phyloP scores from a whole-genome alignment of 2,888 invertebrate species.

The Chloroclystis v-ata region DNA sequence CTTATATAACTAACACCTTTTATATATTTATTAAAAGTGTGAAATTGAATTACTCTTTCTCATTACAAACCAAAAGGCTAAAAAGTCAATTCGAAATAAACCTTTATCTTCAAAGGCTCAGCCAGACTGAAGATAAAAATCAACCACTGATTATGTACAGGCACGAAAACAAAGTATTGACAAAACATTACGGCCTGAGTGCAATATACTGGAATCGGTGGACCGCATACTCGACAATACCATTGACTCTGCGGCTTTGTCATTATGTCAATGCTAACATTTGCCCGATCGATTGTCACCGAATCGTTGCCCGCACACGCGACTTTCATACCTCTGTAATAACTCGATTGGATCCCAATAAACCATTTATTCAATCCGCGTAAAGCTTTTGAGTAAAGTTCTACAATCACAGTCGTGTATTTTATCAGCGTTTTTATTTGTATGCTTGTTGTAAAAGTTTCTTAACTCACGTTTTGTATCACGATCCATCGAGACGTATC shows the following conservation, averaged over 20 bases:
- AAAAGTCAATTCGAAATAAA: too few relatives aligned
- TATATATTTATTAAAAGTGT: too few relatives aligned
- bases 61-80: too few relatives aligned
- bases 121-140: too few relatives aligned
- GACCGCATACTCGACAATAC: slow-evolving; percentile 51
- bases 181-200: slow-evolving; percentile 31
- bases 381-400: not conserved
- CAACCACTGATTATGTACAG: slow-evolving; percentile 14
- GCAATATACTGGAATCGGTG: slow-evolving; percentile 45
- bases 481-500: slow-evolving; percentile 39
- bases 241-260: slow-evolving; percentile 67
- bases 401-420: slow-evolving; percentile 8
- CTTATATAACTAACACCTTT: too few relatives aligned
- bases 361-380: slow-evolving; percentile 6
- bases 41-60: too few relatives aligned
- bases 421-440: slow-evolving; percentile 13
- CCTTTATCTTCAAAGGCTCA: too few relatives aligned
- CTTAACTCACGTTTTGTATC: slow-evolving; percentile 33
- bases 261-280: slow-evolving; percentile 70
- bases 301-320: slow-evolving; percentile 30
- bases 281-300: slow-evolving; percentile 49
- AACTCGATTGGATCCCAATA: slow-evolving; percentile 10
- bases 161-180: slow-evolving; percentile 30
- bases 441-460: slow-evolving; percentile 22
- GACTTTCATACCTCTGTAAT: slow-evolving; percentile 17